phyloP scores from a whole-genome alignment of 1,140 invertebrate species.

The Lamellibrachia luymesi region DNA sequence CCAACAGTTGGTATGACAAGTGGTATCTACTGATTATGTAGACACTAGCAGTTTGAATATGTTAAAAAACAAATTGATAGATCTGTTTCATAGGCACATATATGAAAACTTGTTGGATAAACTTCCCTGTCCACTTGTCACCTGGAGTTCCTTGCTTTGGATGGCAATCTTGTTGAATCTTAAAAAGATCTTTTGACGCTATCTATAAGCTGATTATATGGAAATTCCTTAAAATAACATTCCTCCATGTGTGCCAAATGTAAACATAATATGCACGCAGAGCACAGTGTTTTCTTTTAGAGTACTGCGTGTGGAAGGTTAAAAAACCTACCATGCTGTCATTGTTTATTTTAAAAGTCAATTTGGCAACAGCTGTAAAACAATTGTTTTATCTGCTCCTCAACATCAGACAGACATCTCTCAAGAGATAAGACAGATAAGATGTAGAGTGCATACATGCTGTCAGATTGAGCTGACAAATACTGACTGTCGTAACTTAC shows the following conservation, averaged over 20 bases:
- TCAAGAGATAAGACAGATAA: neutral
- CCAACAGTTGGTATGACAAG: neutral
- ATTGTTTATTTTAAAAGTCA: neutral
- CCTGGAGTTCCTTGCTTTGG: neutral
- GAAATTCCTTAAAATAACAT: neutral
- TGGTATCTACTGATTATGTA: neutral
- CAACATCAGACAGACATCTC: neutral
- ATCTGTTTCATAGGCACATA: no score
- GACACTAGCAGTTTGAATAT: neutral
- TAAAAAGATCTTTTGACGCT: neutral
- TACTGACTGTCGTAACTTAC: neutral
- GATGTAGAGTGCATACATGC: neutral
- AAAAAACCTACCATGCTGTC: neutral
- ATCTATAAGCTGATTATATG: neutral
- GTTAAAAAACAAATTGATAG: no score
- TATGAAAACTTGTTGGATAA: no score
- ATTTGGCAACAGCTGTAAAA: neutral
- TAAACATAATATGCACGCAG: neutral
- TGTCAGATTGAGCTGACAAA: neutral
- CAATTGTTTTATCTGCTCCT: neutral
- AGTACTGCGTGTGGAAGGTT: neutral
- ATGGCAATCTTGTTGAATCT: neutral
- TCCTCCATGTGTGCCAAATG: neutral
- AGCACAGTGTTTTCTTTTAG: neutral
- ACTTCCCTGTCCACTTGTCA: neutral